Percentiles rank a stretch among this genome's conserved stretches.
Evolutionary conservation across 1,140 invertebrate species (phyloP).

Genomic region (Zaprionus inermis): DNA sequence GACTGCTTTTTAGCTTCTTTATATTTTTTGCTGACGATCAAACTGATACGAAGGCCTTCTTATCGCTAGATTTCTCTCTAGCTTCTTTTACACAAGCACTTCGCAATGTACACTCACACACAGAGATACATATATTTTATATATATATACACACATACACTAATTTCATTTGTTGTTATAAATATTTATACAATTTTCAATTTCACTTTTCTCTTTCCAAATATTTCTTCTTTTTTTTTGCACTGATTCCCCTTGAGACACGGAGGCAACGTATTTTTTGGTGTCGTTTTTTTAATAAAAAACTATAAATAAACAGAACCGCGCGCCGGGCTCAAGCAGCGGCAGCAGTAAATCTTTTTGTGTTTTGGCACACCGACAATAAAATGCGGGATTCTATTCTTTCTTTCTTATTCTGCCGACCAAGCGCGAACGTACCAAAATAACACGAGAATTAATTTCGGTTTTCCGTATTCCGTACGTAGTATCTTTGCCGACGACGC

Average conservation of each 20-base stretch:
- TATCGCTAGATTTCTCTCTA: constrained; percentile 29
- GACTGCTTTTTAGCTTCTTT: constrained; percentile 15
- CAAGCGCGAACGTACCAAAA: constrained; percentile 30
- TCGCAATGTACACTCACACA: background rate
- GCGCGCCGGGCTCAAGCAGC: constrained; percentile 33
- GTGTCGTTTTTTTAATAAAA: constrained; percentile 23
- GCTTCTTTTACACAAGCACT: constrained; percentile 4
- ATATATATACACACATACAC: constrained; percentile 15
- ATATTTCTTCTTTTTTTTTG: constrained; percentile 25
- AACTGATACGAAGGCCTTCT: constrained; percentile 29
- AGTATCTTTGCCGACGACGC: constrained; percentile 50
- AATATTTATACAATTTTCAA: constrained; percentile 41
- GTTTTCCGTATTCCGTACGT: constrained; percentile 17
- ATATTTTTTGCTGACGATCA: constrained; percentile 8
- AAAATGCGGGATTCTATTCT: constrained; percentile 50
- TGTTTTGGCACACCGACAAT: constrained; percentile 58
- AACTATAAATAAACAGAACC: constrained; percentile 49
- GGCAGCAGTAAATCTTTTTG: constrained; percentile 17
- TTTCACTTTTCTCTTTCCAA: constrained; percentile 27
- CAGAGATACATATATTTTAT: no score
- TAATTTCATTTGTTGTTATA: constrained; percentile 31
- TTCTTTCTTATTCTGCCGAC: constrained; percentile 2
- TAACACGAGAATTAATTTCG: constrained; percentile 45
- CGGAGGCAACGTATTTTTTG: constrained; percentile 11
- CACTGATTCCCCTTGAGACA: constrained; percentile 34